Base-by-base conservation (phyloP, 2,113 vertebrate species). In the Ptilonorhynchus violaceus region DNA sequence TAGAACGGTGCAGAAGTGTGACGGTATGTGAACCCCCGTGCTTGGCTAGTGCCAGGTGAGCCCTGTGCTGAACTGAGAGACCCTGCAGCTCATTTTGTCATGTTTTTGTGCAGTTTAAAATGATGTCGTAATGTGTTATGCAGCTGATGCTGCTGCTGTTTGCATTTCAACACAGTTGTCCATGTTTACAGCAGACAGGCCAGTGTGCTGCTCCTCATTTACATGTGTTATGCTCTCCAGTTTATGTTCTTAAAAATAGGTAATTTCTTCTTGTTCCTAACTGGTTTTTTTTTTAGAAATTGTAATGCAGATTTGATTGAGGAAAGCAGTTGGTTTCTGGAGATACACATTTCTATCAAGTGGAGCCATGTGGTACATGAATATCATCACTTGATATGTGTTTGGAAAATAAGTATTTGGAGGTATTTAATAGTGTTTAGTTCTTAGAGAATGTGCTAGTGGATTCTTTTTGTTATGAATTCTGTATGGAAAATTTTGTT, bases 221-320 rank as follows among this genome's bases (percentile, higher is more conserved):
- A 78, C 37, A 23, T 44, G 49, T 80, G 53, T 86, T 94, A 84
- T 55, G 75, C 83, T 91, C 81, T 89, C 66, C 88, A 93, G 50
- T 91, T 97, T 56, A 94, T 94, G 47, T 89, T 93, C 94, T 98
- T 96, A 97, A 98, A 97, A 98, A 95, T 88, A 97, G 92, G 91
- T 96, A 97, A 96, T 98, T 98, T 97, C 92, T 97, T 93, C 89
- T 97, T 97, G 89, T 94, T 95, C 91, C 78, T 98, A 98, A 98
- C 96, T 98, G 97, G 93, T 81, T 97, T 97, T 96, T 97, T 68
- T 55, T 95, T 83, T 31, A 13, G 15, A 41, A 47, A 55, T 35
- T 41, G 10, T 30, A 62, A 13, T 94, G 84, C 56, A 94, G 92
- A 96, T 97, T 96, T 97, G 96, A 97, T 97, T 97, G 97, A 97